Conservation (phyloP, 2,888 invertebrate species). For the Pandemis corylana region DNA sequence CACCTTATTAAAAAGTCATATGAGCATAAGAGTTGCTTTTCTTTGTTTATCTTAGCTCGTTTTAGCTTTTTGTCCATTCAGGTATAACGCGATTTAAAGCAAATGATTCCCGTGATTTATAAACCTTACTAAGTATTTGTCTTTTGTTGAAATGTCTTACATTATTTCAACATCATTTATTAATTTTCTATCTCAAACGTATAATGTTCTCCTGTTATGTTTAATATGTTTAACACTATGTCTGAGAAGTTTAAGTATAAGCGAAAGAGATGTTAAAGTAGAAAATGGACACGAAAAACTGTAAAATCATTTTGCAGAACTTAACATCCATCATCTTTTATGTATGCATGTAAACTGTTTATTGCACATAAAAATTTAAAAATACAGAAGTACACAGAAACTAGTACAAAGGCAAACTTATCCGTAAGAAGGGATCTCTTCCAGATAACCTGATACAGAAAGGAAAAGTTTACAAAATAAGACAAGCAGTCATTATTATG, state of each 20-base stretch:
- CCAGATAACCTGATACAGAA: no score
- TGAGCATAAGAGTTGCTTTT: not conserved
- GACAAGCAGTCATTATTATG: no score
- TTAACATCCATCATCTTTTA: no score
- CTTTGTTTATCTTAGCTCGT: not conserved
- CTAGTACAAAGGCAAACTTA: no score
- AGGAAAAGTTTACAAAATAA: no score
- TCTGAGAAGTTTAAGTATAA: not conserved
- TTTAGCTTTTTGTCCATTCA: constrained; percentile 21
- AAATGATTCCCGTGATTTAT: constrained; percentile 25
- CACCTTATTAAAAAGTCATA: constrained; percentile 1
- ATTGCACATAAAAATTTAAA: no score
- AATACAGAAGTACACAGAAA: no score
- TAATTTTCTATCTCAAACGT: not conserved
- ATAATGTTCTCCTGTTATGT: not conserved
- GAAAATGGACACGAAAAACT: no score
- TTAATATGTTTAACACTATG: not conserved
- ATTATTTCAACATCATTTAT: constrained; percentile 21
- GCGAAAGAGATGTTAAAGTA: no score
- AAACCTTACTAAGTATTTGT: constrained; percentile 17
- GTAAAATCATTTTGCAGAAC: no score
- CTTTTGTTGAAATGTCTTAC: not conserved
- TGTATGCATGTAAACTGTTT: no score
- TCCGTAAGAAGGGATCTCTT: no score
- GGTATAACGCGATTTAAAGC: constrained; percentile 26